phyloP scores from a whole-genome alignment of 2,113 vertebrate species.

The Charina bottae region DNA sequence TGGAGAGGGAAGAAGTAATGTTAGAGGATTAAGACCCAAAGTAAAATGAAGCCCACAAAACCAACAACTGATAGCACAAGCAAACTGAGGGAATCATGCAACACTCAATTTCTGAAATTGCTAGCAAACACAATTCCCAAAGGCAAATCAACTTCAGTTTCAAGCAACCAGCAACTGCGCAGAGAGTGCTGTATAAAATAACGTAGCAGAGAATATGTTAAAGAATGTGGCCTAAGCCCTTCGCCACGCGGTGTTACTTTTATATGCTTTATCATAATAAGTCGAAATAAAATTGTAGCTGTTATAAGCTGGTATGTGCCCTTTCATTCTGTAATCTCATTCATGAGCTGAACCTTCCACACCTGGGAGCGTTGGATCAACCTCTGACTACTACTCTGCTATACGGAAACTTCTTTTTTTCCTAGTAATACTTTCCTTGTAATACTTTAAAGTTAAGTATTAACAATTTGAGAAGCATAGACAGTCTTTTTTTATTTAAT shows the following conservation, averaged over 20 bases:
- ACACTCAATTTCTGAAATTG: neutral
- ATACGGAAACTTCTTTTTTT: neutral
- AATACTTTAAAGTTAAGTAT: neutral
- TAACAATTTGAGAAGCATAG: neutral
- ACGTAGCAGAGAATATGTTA: neutral
- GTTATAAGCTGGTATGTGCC: neutral
- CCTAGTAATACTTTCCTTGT: neutral
- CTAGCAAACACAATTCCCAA: neutral
- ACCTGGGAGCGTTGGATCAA: neutral
- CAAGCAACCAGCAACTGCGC: neutral
- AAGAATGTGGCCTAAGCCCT: neutral
- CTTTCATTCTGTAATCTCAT: neutral
- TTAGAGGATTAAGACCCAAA: neutral
- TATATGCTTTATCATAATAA: neutral
- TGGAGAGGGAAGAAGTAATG: neutral
- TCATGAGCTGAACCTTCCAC: neutral
- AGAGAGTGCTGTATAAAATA: neutral
- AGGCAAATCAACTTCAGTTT: neutral
- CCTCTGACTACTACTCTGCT: neutral
- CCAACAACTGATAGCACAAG: neutral
- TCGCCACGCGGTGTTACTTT: neutral
- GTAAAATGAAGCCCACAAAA: neutral
- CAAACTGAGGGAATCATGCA: neutral
- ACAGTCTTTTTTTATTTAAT: neutral
- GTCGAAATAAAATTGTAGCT: neutral